A percentile compares a stretch with the other conserved stretches of the same genome.
These are phyloP conservation scores for Marcusenius ussheri DNA, from an alignment of 2,113 vertebrate genomes.

Conservation along the genomic window DNA sequence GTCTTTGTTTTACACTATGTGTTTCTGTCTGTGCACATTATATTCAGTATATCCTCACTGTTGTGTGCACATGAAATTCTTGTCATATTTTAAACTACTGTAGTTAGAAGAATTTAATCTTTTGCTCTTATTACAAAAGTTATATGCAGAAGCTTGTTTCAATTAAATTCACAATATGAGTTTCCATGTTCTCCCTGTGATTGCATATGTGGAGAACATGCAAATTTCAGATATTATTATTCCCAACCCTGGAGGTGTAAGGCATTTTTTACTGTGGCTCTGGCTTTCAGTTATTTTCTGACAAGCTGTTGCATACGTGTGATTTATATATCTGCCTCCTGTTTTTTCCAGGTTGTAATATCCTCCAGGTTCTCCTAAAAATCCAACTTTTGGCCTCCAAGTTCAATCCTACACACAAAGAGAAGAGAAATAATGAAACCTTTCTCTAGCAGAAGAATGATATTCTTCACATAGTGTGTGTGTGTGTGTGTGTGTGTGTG, in stretches of 20 bases:
- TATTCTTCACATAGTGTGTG: not conserved
- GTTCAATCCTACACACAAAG: not conserved
- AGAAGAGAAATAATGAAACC: conserved; percentile 13
- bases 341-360: conserved; percentile 6
- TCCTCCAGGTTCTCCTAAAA: not conserved
- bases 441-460: conserved; percentile 5
- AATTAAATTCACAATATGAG: not conserved
- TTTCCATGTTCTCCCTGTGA: not conserved
- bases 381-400: not conserved
- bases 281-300: not conserved
- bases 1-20: not conserved
- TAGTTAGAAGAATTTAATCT: not conserved
- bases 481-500: not conserved
- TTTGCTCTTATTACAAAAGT: not conserved
- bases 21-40: not conserved
- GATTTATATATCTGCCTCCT: not conserved
- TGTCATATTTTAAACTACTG: not conserved
- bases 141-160: not conserved
- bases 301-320: not conserved
- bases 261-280: not conserved
- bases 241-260: not conserved
- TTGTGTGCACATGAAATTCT: not conserved
- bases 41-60: not conserved
- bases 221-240: not conserved
- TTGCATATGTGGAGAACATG: not conserved